phyloP scores from a whole-genome alignment of 1,140 invertebrate genomes.

The Drosophila pruinosa region DNA sequence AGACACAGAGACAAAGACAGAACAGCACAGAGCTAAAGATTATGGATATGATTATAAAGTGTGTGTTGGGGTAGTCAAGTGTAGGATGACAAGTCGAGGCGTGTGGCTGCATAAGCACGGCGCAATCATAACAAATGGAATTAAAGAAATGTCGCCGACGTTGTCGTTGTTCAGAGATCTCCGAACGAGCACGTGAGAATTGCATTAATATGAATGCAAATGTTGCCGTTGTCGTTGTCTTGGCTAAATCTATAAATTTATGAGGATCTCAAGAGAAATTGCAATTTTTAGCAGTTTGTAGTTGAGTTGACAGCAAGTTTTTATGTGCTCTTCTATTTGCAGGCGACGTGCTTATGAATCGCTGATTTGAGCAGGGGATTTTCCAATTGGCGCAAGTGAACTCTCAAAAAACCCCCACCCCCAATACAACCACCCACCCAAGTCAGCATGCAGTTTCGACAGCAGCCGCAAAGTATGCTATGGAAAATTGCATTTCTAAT shows the following conservation, averaged over 20 bases:
- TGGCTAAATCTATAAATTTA: constrained; percentile 73
- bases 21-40: constrained; percentile 50
- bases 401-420: neutral
- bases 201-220: constrained; percentile 81
- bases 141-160: constrained; percentile 66
- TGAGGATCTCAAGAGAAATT: constrained; percentile 64
- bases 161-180: neutral
- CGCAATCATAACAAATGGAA: constrained; percentile 74
- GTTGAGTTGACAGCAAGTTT: constrained; percentile 68
- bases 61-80: constrained; percentile 39
- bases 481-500: constrained; percentile 82
- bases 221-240: constrained; percentile 21
- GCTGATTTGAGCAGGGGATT: constrained; percentile 59
- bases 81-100: constrained; percentile 28
- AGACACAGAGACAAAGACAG: neutral
- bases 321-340: constrained; percentile 50
- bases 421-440: constrained; percentile 5
- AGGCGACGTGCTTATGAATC: constrained; percentile 72
- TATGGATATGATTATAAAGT: constrained; percentile 64
- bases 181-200: constrained; percentile 75
- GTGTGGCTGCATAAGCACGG: constrained; percentile 73
- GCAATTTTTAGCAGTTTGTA: constrained; percentile 60
- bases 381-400: constrained; percentile 43
- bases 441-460: constrained; percentile 56
- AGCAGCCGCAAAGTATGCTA: constrained; percentile 67